Conservation (phyloP, 1,140 invertebrate species). For the Halotydeus destructor region DNA sequence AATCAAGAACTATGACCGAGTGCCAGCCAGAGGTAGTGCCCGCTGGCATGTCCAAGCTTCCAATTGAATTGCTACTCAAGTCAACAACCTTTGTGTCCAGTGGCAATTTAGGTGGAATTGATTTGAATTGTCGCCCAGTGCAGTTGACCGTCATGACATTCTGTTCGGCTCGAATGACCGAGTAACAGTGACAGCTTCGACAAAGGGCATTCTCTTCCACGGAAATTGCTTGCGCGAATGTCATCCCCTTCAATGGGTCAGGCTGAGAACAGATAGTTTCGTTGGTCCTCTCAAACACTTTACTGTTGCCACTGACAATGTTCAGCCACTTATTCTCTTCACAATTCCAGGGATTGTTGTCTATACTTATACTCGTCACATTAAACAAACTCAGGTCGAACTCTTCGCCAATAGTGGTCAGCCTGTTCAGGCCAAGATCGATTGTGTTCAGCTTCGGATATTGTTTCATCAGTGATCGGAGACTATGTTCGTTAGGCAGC, state of each 20-base stretch:
- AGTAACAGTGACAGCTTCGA: conserved; percentile 14
- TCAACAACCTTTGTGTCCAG: conserved; percentile 14
- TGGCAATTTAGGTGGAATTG: conserved; percentile 14
- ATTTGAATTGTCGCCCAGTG: conserved; percentile 5
- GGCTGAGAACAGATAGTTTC: conserved; percentile 12
- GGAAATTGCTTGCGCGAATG: conserved; percentile 10
- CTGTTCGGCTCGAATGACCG: conserved; percentile 10
- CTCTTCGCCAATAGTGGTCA: background rate
- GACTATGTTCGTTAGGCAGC: background rate
- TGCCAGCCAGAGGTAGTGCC: conserved; percentile 8
- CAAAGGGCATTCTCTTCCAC: conserved; percentile 12
- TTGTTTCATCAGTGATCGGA: background rate
- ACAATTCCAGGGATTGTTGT: conserved; percentile 16
- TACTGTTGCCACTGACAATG: conserved; percentile 9
- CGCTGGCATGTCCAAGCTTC: conserved; percentile 9
- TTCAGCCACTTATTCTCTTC: conserved; percentile 12
- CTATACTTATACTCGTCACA: background rate
- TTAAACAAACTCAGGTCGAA: background rate
- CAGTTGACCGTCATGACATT: conserved; percentile 14
- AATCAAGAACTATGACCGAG: conserved; percentile 10
- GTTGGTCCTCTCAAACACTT: background rate
- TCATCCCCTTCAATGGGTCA: conserved; percentile 7
- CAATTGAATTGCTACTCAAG: conserved; percentile 15
- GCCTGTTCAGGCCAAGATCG: background rate
- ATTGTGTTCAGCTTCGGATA: background rate